These are phyloP conservation scores for Whitmania pigra DNA, from an alignment of 1,140 invertebrate genomes.

Conservation along the genomic window DNA sequence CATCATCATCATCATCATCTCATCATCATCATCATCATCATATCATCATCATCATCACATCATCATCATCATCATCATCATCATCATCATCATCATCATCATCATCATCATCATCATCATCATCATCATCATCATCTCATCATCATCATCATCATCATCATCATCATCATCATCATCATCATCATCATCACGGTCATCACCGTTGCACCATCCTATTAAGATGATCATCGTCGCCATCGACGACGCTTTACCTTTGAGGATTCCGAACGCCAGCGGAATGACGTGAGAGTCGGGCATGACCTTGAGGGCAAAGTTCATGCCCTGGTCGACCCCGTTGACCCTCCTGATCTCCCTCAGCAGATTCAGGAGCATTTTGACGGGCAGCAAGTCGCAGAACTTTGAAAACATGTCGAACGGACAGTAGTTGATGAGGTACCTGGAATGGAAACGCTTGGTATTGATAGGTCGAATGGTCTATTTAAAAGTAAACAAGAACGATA, in stretches of 20 bases:
- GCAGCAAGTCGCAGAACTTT: constrained; percentile 85
- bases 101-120: not conserved
- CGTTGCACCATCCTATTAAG: not conserved
- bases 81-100: not conserved
- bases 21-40: too few species aligned
- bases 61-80: not conserved
- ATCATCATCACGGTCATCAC: not conserved
- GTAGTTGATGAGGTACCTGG: constrained; percentile 93
- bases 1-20: constrained; percentile 6
- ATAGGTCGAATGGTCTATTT: too few species aligned
- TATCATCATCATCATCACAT: too few species aligned
- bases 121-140: not conserved
- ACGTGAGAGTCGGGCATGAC: constrained; percentile 91
- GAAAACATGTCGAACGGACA: constrained; percentile 95
- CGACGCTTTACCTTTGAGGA: constrained; percentile 63
- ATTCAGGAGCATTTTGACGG: constrained; percentile 77
- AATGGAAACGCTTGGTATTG: not conserved
- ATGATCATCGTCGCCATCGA: not conserved
- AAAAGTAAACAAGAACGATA: too few species aligned
- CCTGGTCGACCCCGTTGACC: constrained; percentile 94
- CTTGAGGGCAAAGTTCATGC: constrained; percentile 89
- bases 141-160: too few species aligned
- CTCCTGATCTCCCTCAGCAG: constrained; percentile 87
- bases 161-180: not conserved
- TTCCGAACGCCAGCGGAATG: constrained; percentile 91